phyloP scores from a whole-genome alignment of 2,797 vertebrate genomes.

The Danio jaintianensis region DNA sequence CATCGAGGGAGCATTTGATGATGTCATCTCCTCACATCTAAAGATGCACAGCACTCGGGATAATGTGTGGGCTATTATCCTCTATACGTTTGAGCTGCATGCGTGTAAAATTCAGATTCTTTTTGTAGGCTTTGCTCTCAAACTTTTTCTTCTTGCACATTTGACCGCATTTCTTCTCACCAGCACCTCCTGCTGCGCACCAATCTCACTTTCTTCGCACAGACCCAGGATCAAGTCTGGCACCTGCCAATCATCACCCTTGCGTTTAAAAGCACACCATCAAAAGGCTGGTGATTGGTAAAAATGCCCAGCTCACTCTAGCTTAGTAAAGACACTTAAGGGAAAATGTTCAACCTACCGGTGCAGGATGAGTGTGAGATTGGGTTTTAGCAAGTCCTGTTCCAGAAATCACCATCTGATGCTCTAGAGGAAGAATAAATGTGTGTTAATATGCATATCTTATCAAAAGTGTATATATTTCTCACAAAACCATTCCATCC shows the following conservation, averaged over 20 bases:
- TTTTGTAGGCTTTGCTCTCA: conserved; percentile 39
- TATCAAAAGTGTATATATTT: neutral
- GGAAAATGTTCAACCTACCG: conserved; percentile 7
- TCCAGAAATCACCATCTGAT: conserved; percentile 17
- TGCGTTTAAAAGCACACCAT: conserved; percentile 25
- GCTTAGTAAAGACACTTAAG: neutral
- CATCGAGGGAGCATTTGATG: conserved; percentile 74
- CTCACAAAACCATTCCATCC: conserved; percentile 10
- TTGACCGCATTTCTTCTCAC: conserved; percentile 22
- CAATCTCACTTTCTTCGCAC: conserved; percentile 25
- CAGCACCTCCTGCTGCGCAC: conserved; percentile 6
- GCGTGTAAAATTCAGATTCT: conserved; percentile 23
- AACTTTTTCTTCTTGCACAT: conserved; percentile 30
- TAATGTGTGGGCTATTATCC: conserved; percentile 71
- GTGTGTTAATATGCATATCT: neutral
- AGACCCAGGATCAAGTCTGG: conserved; percentile 31
- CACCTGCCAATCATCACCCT: conserved; percentile 45
- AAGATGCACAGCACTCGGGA: conserved; percentile 68
- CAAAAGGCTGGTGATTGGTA: conserved; percentile 3
- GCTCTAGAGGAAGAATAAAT: conserved; percentile 21
- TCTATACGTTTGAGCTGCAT: conserved; percentile 19
- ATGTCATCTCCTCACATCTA: conserved; percentile 78
- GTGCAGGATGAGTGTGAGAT: neutral
- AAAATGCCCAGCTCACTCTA: neutral
- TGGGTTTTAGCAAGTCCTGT: neutral